phyloP scores from a whole-genome alignment of 2,113 vertebrate species.

The Dicentrarchus labrax region DNA sequence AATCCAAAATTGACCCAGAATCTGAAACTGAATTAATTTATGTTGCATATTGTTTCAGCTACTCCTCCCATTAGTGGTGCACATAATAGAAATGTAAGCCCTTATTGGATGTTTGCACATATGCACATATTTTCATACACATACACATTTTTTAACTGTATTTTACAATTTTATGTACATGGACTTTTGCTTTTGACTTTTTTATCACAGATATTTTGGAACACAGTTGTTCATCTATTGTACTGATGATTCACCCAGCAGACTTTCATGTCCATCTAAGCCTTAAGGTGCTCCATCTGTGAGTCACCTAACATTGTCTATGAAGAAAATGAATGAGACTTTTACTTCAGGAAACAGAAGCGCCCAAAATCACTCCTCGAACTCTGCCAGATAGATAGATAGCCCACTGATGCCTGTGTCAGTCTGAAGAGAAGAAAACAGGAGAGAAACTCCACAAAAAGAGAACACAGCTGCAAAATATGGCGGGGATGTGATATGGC shows the following conservation, averaged over 20 bases:
- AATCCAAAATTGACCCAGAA: not conserved
- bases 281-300: not conserved
- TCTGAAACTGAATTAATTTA: not conserved
- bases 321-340: not conserved
- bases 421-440: not conserved
- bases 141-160: too few relatives aligned
- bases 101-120: too few relatives aligned
- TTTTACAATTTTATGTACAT: not conserved
- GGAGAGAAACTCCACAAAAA: not conserved
- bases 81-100: not conserved
- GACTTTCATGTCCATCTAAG: not conserved
- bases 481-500: constrained; percentile 5
- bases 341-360: not conserved
- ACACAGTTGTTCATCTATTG: not conserved
- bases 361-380: not conserved
- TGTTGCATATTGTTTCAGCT: not conserved
- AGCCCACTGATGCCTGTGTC: not conserved
- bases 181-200: not conserved
- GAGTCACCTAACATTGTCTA: not conserved
- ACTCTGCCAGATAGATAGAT: not conserved
- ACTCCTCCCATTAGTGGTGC: too few relatives aligned
- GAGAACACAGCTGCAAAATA: constrained; percentile 6
- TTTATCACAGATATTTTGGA: not conserved
- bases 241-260: not conserved
- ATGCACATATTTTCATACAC: too few relatives aligned